phyloP scores from a whole-genome alignment of 2,113 vertebrate species.

The Ammodytes marinus region DNA sequence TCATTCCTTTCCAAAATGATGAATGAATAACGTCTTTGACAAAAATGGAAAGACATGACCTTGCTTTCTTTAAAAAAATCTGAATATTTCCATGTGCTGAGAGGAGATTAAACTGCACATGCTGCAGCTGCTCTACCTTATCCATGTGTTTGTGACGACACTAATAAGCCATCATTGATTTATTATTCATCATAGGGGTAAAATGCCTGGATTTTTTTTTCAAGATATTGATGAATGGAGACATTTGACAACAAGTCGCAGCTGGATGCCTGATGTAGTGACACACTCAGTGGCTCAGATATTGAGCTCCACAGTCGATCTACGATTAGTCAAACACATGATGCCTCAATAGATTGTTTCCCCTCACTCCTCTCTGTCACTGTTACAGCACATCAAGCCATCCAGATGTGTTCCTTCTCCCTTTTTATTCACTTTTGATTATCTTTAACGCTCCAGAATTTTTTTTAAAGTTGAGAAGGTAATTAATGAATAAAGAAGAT shows the following conservation, averaged over 20 bases:
- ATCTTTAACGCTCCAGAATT: slow-evolving; percentile 30
- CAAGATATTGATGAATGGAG: slow-evolving; percentile 49
- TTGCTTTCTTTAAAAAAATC: background rate
- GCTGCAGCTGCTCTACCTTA: slow-evolving; percentile 27
- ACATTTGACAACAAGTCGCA: slow-evolving; percentile 53
- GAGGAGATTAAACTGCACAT: slow-evolving; percentile 9
- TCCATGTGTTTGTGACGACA: slow-evolving; percentile 22
- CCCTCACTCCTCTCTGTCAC: background rate
- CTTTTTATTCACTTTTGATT: slow-evolving; percentile 6
- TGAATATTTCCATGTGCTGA: background rate
- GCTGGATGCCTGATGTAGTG: slow-evolving; percentile 35
- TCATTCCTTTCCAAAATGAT: background rate
- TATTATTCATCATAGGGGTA: slow-evolving; percentile 20
- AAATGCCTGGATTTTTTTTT: slow-evolving; percentile 31
- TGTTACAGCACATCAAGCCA: background rate
- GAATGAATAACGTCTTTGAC: background rate
- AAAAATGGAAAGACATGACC: slow-evolving; percentile 12
- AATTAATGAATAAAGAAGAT: slow-evolving; percentile 69
- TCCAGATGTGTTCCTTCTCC: slow-evolving; percentile 2
- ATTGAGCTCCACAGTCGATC: slow-evolving; percentile 6
- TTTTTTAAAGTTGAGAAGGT: slow-evolving; percentile 40
- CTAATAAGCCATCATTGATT: slow-evolving; percentile 23
- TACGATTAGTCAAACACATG: slow-evolving; percentile 28
- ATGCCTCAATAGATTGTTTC: background rate
- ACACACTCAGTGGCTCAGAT: slow-evolving; percentile 36